Evolutionary conservation across 1,140 invertebrate species (phyloP), one percentile per base, ranked within the genome.

Genomic region (Saxidomus purpurata): DNA sequence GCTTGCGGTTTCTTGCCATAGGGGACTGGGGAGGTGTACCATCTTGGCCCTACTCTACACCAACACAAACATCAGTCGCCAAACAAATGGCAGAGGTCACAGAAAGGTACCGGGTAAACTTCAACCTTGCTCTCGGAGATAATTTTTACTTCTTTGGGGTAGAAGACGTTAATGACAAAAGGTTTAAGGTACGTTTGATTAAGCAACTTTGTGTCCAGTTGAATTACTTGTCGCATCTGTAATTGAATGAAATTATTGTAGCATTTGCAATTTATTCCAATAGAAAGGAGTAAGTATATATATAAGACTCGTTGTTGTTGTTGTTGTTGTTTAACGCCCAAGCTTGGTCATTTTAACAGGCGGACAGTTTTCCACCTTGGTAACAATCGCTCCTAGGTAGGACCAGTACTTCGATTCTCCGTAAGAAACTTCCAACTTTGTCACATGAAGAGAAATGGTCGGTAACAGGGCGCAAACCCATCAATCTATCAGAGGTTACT

Each of bases 91-190:
- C 90, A 9, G 77, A 80, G 8, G 49, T 95, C 22, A 94, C 95
- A n/a, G 85, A 90, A 11, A 87, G 90, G 25, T 93, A 93, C 38
- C 87, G 89, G 47, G 79, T 93, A 0, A 83, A 94, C 55, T 95
- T 95, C 90, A 92, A 95, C 69, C 77, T 96, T 31, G 95, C 94
- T 22, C 91, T 96, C 11, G 96, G 96, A 6, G 96, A 96, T 91
- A 96, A 96, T 85, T 96, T 96, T 91, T 96, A 96, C 87, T 94
- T 93, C 76, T 92, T 95, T 91, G 96, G 96, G 40, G 96, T 96
- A 0, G 94, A 90, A 86, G 87, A 93, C 92, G 92, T 95, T 9
- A 69, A 94, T 84, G 96, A 96, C 92, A 87, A 90, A 49, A 93
- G 96, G 85, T 96, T 96, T 90, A 84, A 94, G 89, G 96, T 96